Base-by-base conservation (phyloP, 2,797 vertebrate species). In the Neosilurus mollespiculum region DNA sequence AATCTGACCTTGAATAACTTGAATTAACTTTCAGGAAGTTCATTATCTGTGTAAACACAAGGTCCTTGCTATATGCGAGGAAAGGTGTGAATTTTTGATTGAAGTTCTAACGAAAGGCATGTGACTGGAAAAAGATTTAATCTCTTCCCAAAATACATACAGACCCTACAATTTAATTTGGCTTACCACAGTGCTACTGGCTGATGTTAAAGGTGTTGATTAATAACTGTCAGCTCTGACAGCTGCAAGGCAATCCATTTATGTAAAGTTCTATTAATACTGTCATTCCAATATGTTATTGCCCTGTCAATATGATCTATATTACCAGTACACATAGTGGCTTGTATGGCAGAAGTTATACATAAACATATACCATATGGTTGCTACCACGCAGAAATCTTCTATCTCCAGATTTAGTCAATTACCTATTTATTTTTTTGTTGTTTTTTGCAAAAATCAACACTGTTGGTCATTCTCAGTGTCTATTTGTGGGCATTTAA, bases 11-110 rank as follows among this genome's bases (percentile, higher is more conserved):
- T 72, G 26, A 43, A 43, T 54, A 71, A 26, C 26, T 78, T 71
- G 7, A 51, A 53, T 61, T 4, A 77, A 77, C 53, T 30, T 72
- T n/a, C 26, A 20, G 4, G 12, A 54, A 9, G 9, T 10, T 54
- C 16, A 18, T 73, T 76, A 69, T 65, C 54, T 72, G 26, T 34
- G 18, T 64, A 59, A 79, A 49, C 7, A 20, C 24, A 64, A 53
- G 10, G n/a, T 71, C 43, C 11, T 70, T 2, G 5, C 56, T 54
- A 78, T 65, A 34, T 7, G 59, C 12, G 18, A 20, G 16, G n/a
- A 72, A 83, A 62, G 37, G 64, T 53, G n/a, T 20, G 15, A 3
- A 18, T 37, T 54, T 82, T 83, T 67, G 12, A 73, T 53, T 53
- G 49, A 76, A 0, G 18, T 56, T 59, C 8, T 34, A 20, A 37